phyloP scores from a whole-genome alignment of 2,113 vertebrate genomes.

The Orycteropus afer region DNA sequence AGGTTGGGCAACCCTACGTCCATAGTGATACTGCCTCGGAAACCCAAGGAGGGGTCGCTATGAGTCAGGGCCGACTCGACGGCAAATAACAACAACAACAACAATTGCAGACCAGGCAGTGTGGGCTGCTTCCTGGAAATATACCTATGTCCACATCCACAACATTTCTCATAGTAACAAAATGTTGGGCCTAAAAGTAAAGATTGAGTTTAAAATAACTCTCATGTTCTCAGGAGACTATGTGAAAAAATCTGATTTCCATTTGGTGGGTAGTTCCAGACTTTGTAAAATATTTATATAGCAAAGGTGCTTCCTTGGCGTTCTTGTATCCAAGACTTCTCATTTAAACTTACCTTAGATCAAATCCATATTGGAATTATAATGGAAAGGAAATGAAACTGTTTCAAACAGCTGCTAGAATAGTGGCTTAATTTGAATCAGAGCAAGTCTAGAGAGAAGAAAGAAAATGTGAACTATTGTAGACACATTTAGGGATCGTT shows the following conservation, averaged over 20 bases:
- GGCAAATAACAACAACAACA: no score
- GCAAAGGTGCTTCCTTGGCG: conserved; percentile 59
- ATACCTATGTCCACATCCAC: background rate
- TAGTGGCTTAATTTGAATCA: conserved; percentile 74
- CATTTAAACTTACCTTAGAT: conserved; percentile 71
- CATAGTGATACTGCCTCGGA: no score
- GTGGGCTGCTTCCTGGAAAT: background rate
- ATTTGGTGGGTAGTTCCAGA: conserved; percentile 60
- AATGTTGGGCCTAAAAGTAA: conserved; percentile 33
- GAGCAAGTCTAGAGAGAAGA: conserved; percentile 65
- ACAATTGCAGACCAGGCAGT: background rate
- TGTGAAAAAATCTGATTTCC: conserved; percentile 41
- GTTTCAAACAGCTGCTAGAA: conserved; percentile 73
- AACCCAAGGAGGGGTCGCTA: no score
- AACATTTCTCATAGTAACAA: background rate
- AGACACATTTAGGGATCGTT: conserved; percentile 4
- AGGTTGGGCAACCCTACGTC: no score
- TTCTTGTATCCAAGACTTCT: conserved; percentile 70
- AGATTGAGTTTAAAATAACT: conserved; percentile 52
- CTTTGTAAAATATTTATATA: conserved; percentile 77
- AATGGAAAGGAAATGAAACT: conserved; percentile 74
- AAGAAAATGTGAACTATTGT: conserved; percentile 31
- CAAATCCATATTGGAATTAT: conserved; percentile 75
- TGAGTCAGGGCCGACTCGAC: no score
- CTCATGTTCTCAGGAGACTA: background rate